These are phyloP conservation scores for Schizopygopsis pylzovi DNA, from an alignment of 2,797 vertebrate species.

Conservation along the genomic window DNA sequence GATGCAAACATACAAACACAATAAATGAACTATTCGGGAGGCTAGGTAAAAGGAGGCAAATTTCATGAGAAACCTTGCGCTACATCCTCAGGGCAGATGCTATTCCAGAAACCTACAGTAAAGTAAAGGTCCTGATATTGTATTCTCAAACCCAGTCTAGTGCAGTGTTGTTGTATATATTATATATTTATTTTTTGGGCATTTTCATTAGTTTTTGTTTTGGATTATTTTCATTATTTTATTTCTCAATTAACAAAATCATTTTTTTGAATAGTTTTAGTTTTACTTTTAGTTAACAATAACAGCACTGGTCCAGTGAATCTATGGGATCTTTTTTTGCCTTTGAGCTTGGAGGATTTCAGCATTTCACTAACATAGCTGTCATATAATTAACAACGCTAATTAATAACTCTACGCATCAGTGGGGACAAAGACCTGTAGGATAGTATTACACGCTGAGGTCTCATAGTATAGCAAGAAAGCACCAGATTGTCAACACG, in stretches of 20 bases:
- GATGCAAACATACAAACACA: constrained; percentile 24
- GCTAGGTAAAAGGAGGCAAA: neutral
- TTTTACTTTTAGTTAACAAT: constrained; percentile 10
- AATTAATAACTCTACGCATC: constrained; percentile 32
- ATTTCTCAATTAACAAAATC: neutral
- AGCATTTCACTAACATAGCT: constrained; percentile 36
- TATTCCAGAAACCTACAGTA: neutral
- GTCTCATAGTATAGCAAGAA: constrained; percentile 20
- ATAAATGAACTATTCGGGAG: neutral
- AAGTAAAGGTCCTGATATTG: neutral
- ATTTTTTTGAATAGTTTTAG: neutral
- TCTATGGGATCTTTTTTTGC: neutral
- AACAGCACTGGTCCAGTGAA: neutral
- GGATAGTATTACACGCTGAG: constrained; percentile 17
- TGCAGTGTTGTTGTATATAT: neutral
- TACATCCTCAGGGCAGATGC: constrained; percentile 14
- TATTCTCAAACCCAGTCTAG: constrained; percentile 5
- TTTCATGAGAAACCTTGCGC: neutral
- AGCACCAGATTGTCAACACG: constrained; percentile 8
- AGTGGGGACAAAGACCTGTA: neutral
- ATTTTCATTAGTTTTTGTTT: neutral
- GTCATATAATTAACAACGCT: constrained; percentile 34
- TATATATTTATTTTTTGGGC: too few relatives aligned
- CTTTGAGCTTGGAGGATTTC: constrained; percentile 23
- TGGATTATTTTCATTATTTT: neutral